Percentiles rank a stretch among this genome's conserved stretches.
Conservation (phyloP, 2,113 vertebrate species). For the Prolemur simus region DNA sequence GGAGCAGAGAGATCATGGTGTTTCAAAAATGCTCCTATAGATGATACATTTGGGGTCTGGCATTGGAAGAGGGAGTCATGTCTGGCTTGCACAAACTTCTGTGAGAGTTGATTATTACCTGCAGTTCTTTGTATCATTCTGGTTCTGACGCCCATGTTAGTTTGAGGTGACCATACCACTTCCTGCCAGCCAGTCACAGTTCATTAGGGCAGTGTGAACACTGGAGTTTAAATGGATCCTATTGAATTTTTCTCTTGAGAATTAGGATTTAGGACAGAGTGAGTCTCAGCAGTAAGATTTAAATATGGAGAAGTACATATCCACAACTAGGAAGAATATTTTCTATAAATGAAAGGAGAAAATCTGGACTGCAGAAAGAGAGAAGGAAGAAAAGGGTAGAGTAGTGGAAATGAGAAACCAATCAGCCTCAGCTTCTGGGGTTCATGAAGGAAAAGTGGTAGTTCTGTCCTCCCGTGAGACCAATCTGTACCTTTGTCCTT, state of each 20-base stretch:
- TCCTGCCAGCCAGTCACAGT: not conserved
- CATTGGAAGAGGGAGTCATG: rapidly evolving
- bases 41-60: not conserved
- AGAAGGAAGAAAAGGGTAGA: not conserved
- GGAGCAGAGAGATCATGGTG: not conserved
- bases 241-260: not conserved
- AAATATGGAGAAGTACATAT: not conserved
- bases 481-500: not conserved
- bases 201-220: not conserved
- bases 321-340: not conserved
- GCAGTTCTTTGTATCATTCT: not conserved
- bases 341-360: not conserved
- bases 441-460: not conserved
- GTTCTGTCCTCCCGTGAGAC: not conserved
- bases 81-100: not conserved
- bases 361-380: not conserved
- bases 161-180: not conserved
- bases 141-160: not conserved
- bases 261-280: not conserved
- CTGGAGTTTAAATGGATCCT: not conserved
- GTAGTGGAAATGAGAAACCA: not conserved
- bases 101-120: not conserved
- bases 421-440: not conserved
- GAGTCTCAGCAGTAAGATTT: not conserved
- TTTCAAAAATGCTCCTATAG: not conserved